Base-by-base conservation (phyloP, 2,797 vertebrate genomes). In the Nothura maculosa region DNA sequence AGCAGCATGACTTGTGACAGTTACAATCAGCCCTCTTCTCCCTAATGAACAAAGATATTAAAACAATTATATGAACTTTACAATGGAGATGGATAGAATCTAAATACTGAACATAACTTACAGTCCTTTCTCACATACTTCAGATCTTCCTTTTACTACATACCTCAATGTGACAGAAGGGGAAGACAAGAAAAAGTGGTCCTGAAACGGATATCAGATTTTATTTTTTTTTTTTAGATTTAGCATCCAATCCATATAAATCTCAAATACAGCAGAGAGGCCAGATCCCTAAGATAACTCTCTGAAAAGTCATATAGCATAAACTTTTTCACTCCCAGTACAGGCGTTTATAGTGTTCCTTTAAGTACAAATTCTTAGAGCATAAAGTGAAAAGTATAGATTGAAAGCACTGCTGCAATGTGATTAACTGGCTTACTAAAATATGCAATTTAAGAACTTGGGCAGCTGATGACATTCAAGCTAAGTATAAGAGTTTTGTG, bases 301-400 rank as follows among this genome's bases (percentile, higher is more conserved):
- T 58, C 66, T 64, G 61, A 82, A 89, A 93, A 86, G 12, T 58
- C 32, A 8, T 55, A 43, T 40, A 87, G 47, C 25, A 79, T 82
- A 92, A 94, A 94, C 89, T 94, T 43, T 72, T 68, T 89, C 47
- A 76, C 24, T 91, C 43, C 77, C 1, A 0, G 90, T 85, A 82
- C 20, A 90, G 50, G 81, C 69, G 77, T 93, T 94, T 96, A 94
- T 38, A 90, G 66, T 75, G 55, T 81, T 90, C 60, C 78, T 92
- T 72, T 83, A 93, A 81, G 73, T 63, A 90, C 40, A 85, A 70
- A 62, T 95, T 64, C 38, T 50, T 92, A 64, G 24, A 87, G 36
- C 74, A 93, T 81, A 83, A 89, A 93, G 62, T 69, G 42, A 82
- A 93, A 95, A 95, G 61, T 55, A 90, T 34, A 92, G 76, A 92